phyloP scores from a whole-genome alignment of 2,797 vertebrate species.

The Platalea minor region DNA sequence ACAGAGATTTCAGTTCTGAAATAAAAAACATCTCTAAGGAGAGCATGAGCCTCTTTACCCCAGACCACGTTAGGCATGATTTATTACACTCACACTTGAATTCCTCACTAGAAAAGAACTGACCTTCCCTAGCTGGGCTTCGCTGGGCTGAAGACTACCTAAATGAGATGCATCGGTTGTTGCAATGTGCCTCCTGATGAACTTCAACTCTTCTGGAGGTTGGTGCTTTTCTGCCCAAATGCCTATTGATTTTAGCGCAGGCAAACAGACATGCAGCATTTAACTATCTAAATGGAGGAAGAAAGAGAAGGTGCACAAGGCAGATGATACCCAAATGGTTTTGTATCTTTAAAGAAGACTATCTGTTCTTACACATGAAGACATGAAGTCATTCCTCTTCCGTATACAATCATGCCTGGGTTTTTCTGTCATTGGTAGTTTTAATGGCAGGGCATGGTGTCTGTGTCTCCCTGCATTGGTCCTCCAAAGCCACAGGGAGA shows the following conservation, averaged over 20 bases:
- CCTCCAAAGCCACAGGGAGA: background rate
- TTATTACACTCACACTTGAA: background rate
- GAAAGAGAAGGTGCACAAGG: background rate
- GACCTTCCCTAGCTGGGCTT: background rate
- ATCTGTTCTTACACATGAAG: background rate
- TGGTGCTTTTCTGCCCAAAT: background rate
- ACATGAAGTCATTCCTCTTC: background rate
- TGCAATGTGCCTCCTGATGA: background rate
- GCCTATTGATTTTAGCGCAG: background rate
- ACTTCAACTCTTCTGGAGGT: background rate
- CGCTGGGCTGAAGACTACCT: background rate
- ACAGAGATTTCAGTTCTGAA: background rate
- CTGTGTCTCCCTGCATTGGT: background rate
- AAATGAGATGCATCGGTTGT: background rate
- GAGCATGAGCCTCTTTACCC: background rate
- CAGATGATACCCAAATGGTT: background rate
- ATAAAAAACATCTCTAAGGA: background rate
- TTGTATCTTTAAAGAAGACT: background rate
- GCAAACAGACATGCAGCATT: background rate
- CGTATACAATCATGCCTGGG: fast-evolving
- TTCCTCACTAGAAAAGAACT: background rate
- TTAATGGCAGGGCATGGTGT: fast-evolving
- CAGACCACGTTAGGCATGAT: background rate
- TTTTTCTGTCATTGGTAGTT: background rate
- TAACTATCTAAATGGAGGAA: background rate